These are phyloP conservation scores for mouse (Mus musculus) DNA, from an alignment of 2,113 vertebrate genomes.

Conservation along the genomic window DNA sequence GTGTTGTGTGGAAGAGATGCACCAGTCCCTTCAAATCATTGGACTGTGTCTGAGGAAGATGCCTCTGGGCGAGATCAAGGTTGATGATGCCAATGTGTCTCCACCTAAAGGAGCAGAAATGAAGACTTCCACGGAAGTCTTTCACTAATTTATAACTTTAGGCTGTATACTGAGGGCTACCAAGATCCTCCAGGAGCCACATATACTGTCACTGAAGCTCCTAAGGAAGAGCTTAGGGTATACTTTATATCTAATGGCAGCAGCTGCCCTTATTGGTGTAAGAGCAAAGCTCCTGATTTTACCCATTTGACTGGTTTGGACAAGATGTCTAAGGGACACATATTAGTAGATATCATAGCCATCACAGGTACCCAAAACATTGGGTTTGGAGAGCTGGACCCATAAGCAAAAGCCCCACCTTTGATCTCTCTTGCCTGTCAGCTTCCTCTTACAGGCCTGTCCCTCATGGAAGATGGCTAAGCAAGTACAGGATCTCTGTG, in stretches of 20 bases:
- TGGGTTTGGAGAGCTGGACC: constrained; percentile 96
- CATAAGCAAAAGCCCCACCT: constrained; percentile 79
- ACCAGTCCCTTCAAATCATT: constrained; percentile 95
- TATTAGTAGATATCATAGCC: constrained; percentile 95
- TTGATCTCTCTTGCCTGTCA: not conserved
- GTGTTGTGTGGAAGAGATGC: constrained; percentile 97
- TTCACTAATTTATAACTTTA: constrained; percentile 97
- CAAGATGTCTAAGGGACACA: constrained; percentile 94
- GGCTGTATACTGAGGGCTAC: constrained; percentile 98
- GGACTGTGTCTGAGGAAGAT: constrained; percentile 95
- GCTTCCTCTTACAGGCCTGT: not conserved
- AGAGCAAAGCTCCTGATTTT: constrained; percentile 97
- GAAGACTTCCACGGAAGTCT: constrained; percentile 96
- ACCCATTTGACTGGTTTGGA: constrained; percentile 96
- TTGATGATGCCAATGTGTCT: constrained; percentile 96
- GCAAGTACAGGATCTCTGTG: constrained; percentile 21
- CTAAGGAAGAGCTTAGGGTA: constrained; percentile 96
- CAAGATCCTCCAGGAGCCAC: constrained; percentile 96
- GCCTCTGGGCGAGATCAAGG: constrained; percentile 96
- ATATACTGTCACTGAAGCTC: constrained; percentile 96
- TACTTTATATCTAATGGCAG: constrained; percentile 95
- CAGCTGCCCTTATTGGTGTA: constrained; percentile 96
- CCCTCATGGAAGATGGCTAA: not conserved
- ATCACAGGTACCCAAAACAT: constrained; percentile 97
- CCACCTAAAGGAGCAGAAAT: constrained; percentile 96